phyloP scores from a whole-genome alignment of 2,113 vertebrate genomes.

The Platysteira castanea region DNA sequence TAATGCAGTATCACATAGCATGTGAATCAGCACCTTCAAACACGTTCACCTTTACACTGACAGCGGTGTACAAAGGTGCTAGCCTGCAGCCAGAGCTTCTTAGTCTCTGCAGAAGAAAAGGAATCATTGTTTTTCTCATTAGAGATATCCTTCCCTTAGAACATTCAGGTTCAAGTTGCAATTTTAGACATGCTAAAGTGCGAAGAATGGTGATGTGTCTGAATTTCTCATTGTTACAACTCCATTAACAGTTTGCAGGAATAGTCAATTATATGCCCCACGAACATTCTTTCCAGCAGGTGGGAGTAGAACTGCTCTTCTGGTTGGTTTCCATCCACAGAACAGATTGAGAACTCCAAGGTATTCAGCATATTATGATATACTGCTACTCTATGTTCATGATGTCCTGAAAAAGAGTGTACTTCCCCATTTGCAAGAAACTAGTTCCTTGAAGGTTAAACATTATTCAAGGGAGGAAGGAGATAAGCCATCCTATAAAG shows the following conservation, averaged over 20 bases:
- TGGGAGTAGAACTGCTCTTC: background rate
- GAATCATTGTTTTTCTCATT: background rate
- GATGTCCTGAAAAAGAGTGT: background rate
- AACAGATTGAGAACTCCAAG: background rate
- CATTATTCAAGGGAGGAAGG: background rate
- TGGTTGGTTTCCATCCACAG: background rate
- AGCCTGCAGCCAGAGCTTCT: background rate
- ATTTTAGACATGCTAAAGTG: background rate
- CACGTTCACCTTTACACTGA: background rate
- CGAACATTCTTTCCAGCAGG: background rate
- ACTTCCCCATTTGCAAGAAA: background rate
- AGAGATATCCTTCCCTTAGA: background rate
- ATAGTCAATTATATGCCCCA: background rate
- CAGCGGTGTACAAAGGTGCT: background rate
- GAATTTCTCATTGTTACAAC: background rate
- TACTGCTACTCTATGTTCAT: background rate
- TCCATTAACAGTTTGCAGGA: background rate
- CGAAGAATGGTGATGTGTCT: background rate
- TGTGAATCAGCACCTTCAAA: constrained; percentile 3
- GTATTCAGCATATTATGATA: background rate
- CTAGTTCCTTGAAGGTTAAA: background rate
- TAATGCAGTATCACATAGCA: background rate
- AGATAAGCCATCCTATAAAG: constrained; percentile 1
- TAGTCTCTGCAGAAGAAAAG: background rate
- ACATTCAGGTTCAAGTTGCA: background rate